Conservation (phyloP, 2,797 vertebrate genomes). For the Brachymystax lenok region DNA sequence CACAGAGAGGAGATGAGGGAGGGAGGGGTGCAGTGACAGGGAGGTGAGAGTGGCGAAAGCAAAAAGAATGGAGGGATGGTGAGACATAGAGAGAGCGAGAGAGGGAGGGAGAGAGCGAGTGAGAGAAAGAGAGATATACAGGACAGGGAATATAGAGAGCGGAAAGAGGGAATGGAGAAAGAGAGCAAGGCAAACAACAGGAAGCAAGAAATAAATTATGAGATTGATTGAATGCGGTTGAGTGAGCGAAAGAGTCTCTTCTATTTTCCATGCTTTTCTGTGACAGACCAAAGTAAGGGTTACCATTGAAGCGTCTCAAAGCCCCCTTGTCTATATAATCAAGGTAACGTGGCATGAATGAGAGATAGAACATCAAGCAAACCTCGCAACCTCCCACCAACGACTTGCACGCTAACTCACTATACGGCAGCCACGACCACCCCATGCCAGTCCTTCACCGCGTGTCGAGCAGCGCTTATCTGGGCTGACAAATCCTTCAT, state of each 20-base stretch:
- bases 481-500: constrained; percentile 63
- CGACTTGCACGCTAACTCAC: constrained; percentile 53
- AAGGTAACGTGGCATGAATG: constrained; percentile 66
- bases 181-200: constrained; percentile 62
- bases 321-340: constrained; percentile 65
- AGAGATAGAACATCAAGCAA: constrained; percentile 68
- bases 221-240: no score
- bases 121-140: constrained; percentile 48
- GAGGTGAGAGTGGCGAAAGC: constrained; percentile 57
- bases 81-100: constrained; percentile 39
- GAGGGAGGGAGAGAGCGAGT: constrained; percentile 36
- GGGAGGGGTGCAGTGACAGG: constrained; percentile 1
- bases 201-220: constrained; percentile 24
- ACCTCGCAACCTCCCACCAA: constrained; percentile 55
- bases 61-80: no score
- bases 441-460: constrained; percentile 1
- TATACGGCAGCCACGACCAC: constrained; percentile 57
- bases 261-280: not conserved
- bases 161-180: constrained; percentile 23
- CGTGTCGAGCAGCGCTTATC: constrained; percentile 52
- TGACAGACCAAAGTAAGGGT: constrained; percentile 57
- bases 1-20: constrained; percentile 6
- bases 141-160: constrained; percentile 9
- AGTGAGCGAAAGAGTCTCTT: no score
- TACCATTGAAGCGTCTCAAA: constrained; percentile 15